Base-by-base conservation (phyloP, 2,113 vertebrate species). In the Campylorhamphus procurvoides region DNA sequence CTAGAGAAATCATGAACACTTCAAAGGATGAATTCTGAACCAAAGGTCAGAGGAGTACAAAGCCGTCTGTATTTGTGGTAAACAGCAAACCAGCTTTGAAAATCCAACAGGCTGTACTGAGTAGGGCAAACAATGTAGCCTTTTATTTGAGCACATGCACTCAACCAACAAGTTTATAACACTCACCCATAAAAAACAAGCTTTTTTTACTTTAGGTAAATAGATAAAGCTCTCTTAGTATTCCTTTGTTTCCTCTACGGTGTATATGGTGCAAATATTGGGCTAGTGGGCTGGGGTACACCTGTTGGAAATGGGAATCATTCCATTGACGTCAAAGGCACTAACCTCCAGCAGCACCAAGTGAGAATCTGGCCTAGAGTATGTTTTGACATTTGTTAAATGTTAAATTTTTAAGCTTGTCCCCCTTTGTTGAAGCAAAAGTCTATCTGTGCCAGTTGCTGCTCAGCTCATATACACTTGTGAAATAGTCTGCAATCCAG, bases 171-270 rank as follows among this genome's bases (percentile, higher is more conserved):
- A 63, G 35, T 89, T 97, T 76, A 87, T 62, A 73, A 78, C 58
- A 55, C 63, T 95, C 53, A 89, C 16, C 44, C 9, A 0, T 94
- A 59, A 77, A 73, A 93, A 92, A 60, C 0, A 33, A 71, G 49
- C 31, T 82, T 84, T 91, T 74, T 94, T 84, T 46, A 82, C 50
- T 81, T 73, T 39, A 84, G 69, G 84, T 90, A 96, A 93, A 94
- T 49, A 96, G 89, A 94, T 87, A 95, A 91, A 89, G 46, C 20
- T 74, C 49, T 79, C 66, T 72, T 49, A 29, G 49, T 76, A 49
- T 72, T 92, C 42, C 69, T 95, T 94, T 94, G 85, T 91, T 91
- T 94, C 55, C 69, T 46, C 9, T 49, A 1, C 6, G 20, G 56
- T 91, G 58, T 76, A 14, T 37, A 69, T 16, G 78, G 58, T 60